Evolutionary conservation across 2,888 invertebrate genomes (phyloP).

Genomic region (Chrysina gloriosa): DNA sequence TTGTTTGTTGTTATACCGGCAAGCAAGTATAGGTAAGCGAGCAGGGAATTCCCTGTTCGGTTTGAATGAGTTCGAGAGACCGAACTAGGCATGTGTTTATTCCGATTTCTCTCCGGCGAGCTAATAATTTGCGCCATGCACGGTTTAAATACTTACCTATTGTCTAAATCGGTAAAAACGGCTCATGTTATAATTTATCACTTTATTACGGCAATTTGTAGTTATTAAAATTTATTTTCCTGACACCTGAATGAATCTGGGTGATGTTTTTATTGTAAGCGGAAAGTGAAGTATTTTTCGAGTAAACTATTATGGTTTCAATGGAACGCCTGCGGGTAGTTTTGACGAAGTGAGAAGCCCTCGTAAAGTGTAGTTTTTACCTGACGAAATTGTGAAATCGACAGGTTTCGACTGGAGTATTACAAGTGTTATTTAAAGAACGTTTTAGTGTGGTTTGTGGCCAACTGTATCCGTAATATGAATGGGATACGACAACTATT

Average conservation of each 20-base stretch:
- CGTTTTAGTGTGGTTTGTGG: background rate
- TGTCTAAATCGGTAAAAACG: conserved; percentile 8
- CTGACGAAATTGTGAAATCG: conserved; percentile 31
- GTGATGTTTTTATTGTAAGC: conserved; percentile 25
- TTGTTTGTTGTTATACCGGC: conserved; percentile 29
- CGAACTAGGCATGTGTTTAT: conserved; percentile 25
- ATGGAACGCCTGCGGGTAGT: background rate
- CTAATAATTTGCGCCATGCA: conserved; percentile 6
- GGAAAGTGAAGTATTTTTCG: conserved; percentile 14
- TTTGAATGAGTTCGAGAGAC: conserved; percentile 24
- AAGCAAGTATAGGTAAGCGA: conserved; percentile 7
- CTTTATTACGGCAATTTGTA: conserved; percentile 20
- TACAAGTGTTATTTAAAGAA: conserved; percentile 22
- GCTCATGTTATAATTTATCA: conserved; percentile 19
- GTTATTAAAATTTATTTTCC: conserved; percentile 28
- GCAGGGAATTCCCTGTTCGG: conserved; percentile 36
- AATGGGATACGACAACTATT: background rate
- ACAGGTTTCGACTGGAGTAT: conserved; percentile 26
- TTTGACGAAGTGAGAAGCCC: conserved; percentile 11
- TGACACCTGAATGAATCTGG: background rate
- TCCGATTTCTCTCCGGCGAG: conserved; percentile 5
- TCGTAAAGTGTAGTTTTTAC: conserved; percentile 31
- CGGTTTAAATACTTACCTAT: conserved; percentile 27
- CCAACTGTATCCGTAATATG: background rate
- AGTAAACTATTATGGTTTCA: conserved; percentile 7